Evolutionary conservation across 2,113 vertebrate species (phyloP), one percentile per base, ranked within the genome.

Genomic region (Dendropsophus ebraccatus): DNA sequence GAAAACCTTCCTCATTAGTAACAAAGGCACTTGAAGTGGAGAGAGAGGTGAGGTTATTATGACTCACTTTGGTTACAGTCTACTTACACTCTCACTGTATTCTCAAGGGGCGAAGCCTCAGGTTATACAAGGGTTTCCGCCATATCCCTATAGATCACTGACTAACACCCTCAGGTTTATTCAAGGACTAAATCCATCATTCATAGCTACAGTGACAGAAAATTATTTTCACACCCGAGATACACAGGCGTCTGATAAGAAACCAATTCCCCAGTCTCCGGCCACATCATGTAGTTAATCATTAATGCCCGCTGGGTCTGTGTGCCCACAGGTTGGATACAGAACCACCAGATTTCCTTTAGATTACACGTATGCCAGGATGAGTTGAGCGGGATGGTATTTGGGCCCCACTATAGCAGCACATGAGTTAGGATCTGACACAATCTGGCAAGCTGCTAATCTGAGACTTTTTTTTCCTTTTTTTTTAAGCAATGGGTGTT

Each of bases 31-130:
- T 62, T 25, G 23, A 50, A 17, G 28, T 16, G 2, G 41, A 28
- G n/a, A 16, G 1, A 35, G 37, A 37, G 17, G 35, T 37, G 14
- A 10, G 35, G 56, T 32, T 47, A 54, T 60, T 62, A 41, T 80
- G 56, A 80, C 77, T 80, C 77, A 77, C 25, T 54, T 45, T 80
- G 21, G 12, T 80, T 41, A 41, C 54, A 62, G 50, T 41, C 76
- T 78, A 75, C 41, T 78, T 78, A 78, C 52, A 78, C 50, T 54
- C n/a, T 79, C 76, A 60, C 25, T 80, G 54, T 80, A 79, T 23
- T 79, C 76, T 60, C 49, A 58, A 62, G 62, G 77, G 77, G 77
- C 37, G 77, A 41, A 60, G n/a, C 56, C 35, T 60, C 47, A 30
- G 77, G 54, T 62, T 41, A 41, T 41, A 80, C 54, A 45, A n/a